These are phyloP conservation scores for Crossaster papposus DNA, from an alignment of 53 echinoderm and acorn worm species.

Conservation along the genomic window DNA sequence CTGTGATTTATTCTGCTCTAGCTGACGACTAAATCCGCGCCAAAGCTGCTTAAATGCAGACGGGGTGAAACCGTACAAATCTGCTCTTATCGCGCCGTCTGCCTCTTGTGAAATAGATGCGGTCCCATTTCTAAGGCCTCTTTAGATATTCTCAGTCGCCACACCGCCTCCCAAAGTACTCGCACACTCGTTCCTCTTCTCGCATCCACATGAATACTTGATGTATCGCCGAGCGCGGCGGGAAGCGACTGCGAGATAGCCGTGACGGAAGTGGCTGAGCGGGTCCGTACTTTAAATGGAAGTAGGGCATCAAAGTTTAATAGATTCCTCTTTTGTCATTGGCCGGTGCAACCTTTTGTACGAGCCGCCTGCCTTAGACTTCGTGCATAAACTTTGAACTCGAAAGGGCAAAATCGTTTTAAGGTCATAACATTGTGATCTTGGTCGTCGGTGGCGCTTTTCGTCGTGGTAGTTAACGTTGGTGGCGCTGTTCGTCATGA, in stretches of 20 bases:
- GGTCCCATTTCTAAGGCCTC: slow-evolving; percentile 16
- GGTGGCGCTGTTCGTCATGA: neutral
- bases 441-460: neutral
- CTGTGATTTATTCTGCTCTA: neutral
- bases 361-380: neutral
- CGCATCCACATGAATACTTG: slow-evolving; percentile 32
- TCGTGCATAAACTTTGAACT: neutral
- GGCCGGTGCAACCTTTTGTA: neutral
- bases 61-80: neutral
- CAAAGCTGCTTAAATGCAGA: neutral
- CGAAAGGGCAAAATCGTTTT: neutral
- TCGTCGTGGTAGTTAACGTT: neutral
- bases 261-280: slow-evolving; percentile 43
- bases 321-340: neutral
- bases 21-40: neutral
- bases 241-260: slow-evolving; percentile 13
- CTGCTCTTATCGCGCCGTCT: slow-evolving; percentile 3
- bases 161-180: slow-evolving; percentile 26
- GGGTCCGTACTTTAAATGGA: neutral
- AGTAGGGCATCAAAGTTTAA: slow-evolving; percentile 28
- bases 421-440: neutral
- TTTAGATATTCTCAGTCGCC: slow-evolving; percentile 10
- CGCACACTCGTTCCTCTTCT: neutral
- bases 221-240: neutral
- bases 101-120: slow-evolving; percentile 16